These are phyloP conservation scores for Hydriomena furcata DNA, from an alignment of 2,888 invertebrate genomes.

Conservation along the genomic window DNA sequence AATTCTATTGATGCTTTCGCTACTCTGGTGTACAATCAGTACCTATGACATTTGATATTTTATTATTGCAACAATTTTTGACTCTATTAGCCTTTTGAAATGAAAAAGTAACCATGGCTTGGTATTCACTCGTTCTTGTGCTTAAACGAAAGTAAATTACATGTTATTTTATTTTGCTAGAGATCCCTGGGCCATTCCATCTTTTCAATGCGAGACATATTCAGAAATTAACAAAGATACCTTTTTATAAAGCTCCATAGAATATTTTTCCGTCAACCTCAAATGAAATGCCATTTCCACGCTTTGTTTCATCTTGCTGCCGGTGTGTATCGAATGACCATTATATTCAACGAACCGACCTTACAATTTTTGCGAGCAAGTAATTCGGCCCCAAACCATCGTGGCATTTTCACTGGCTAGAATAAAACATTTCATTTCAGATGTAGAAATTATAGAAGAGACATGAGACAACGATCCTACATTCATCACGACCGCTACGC, in stretches of 20 bases:
- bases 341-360: slow-evolving; percentile 60
- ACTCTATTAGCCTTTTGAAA: no score
- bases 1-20: slow-evolving; percentile 10
- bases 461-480: no score
- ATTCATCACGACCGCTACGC: no score
- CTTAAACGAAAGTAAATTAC: background rate
- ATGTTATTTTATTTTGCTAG: background rate
- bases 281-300: slow-evolving; percentile 30
- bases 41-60: no score
- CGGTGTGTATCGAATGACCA: slow-evolving; percentile 57
- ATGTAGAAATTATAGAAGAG: slow-evolving; percentile 56
- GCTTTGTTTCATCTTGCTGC: slow-evolving; percentile 35
- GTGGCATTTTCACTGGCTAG: slow-evolving; percentile 70
- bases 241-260: slow-evolving; percentile 17
- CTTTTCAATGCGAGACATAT: slow-evolving; percentile 1
- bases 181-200: background rate
- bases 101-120: no score
- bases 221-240: background rate
- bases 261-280: slow-evolving; percentile 22
- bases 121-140: background rate
- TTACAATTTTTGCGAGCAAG: slow-evolving; percentile 69
- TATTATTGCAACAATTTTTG: no score
- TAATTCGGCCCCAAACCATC: slow-evolving; percentile 68
- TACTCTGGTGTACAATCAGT: background rate
- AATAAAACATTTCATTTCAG: slow-evolving; percentile 72